Conservation (phyloP, 2,797 vertebrate species). For the Florisuga fusca region DNA sequence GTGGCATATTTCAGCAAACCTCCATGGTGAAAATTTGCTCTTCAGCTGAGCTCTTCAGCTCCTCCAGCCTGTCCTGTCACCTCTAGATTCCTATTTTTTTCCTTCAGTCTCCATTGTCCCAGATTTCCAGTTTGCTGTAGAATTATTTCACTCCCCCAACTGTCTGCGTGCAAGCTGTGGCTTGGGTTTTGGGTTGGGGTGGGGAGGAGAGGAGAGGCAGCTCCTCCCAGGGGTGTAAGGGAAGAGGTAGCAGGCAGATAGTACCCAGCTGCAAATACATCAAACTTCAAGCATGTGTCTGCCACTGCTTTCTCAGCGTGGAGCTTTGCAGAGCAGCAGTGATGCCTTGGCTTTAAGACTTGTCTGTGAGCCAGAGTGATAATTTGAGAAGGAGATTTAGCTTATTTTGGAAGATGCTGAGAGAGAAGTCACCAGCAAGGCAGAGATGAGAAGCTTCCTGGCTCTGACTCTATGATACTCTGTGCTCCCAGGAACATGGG, state of each 20-base stretch:
- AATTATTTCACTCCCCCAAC: background rate
- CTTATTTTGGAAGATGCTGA: background rate
- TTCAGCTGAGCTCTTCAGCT: background rate
- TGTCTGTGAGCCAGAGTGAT: background rate
- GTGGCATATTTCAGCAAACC: background rate
- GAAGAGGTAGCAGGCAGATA: background rate
- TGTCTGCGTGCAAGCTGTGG: background rate
- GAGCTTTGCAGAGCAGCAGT: background rate
- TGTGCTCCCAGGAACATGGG: background rate
- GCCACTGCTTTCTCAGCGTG: background rate
- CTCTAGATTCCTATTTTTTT: background rate
- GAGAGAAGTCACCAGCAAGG: background rate
- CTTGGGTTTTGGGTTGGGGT: background rate
- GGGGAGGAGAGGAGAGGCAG: background rate
- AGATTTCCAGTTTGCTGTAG: background rate
- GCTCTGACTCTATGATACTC: background rate
- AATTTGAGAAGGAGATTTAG: background rate
- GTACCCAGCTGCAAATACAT: background rate
- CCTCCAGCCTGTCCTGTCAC: background rate
- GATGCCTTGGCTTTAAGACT: background rate
- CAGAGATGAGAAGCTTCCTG: background rate
- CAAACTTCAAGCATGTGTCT: background rate
- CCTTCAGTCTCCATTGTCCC: background rate
- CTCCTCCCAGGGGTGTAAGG: background rate
- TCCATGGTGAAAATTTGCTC: background rate